Evolutionary conservation across 2,888 invertebrate genomes (phyloP), one percentile per base, ranked within the genome.

Genomic region (Drosophila subsilvestris): DNA sequence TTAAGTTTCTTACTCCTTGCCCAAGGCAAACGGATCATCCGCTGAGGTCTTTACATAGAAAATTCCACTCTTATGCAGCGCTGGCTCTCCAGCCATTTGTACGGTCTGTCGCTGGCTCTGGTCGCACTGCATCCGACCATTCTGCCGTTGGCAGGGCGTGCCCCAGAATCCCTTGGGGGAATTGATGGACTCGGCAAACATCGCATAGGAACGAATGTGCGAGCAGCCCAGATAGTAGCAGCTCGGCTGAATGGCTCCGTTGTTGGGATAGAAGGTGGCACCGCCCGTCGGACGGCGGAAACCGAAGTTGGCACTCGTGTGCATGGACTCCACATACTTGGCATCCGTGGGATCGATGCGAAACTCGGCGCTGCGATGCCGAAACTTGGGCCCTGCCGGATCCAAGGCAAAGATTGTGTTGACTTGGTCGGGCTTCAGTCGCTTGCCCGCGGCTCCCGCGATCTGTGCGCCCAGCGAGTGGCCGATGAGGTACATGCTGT

Each of bases 391-490:
- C 0, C 86, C 90, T 0, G 92, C 92, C 0, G 92, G 92, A 74
- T 92, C 92, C 22, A 93, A 66, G 0, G 90, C 93, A 71, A 90
- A 89, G n/a, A 91, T 90, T 1, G 90, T 89, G 20, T 90, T 89
- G 29, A 88, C 84, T 27, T 83, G 86, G 20, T 84, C 75, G 0
- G 90, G 89, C 47, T 76, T 75, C 4, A 90, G 73, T 0, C 55
- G 61, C 56, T 88, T 89, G 6, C 92, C 92, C 0, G 91, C 90
- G 0, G 92, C 70, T 0, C 92, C 91, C 0, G 88, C 87, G 7
- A 91, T 77, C 68, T 92, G 92, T 0, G 90, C 93, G 7, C 92
- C 92, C 54, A 93, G 67, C 6, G 92, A 92, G 45, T 92, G 92
- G 0, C 92, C 92, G 49, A 92, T 79, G 0, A 92, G 42, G 55